These are phyloP conservation scores for Varanus komodoensis DNA, from an alignment of 2,113 vertebrate species.

Conservation along the genomic window DNA sequence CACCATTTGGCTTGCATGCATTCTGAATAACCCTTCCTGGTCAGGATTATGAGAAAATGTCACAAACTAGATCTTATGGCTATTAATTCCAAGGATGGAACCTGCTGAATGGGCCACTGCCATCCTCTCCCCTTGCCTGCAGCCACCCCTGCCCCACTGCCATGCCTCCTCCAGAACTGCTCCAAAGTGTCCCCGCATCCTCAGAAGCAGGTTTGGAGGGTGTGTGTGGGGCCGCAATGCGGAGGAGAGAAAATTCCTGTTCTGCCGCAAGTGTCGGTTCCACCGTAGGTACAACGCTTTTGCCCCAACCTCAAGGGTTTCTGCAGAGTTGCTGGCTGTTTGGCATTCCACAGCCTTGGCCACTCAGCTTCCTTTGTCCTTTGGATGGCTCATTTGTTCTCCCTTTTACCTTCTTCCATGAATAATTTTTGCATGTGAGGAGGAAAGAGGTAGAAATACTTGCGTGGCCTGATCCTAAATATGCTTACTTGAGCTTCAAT, in stretches of 20 bases:
- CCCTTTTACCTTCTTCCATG: rapidly evolving
- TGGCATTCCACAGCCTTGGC: not conserved
- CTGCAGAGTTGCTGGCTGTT: not conserved
- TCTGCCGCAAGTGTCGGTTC: too few species aligned
- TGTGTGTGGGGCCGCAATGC: too few species aligned
- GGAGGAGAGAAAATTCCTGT: too few species aligned
- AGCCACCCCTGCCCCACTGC: too few species aligned
- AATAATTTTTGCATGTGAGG: not conserved
- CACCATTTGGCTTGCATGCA: not conserved
- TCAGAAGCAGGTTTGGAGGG: too few species aligned
- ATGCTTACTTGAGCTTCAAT: not conserved
- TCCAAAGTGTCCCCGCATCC: too few species aligned
- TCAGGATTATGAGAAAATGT: not conserved
- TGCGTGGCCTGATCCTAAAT: not conserved
- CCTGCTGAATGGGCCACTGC: too few species aligned
- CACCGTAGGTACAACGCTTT: too few species aligned
- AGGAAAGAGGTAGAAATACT: not conserved
- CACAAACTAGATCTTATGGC: not conserved
- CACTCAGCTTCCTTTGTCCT: not conserved
- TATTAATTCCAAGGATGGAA: not conserved
- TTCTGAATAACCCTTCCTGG: too few species aligned
- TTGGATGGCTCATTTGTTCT: not conserved
- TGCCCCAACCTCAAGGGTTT: not conserved
- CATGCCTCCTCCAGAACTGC: too few species aligned
- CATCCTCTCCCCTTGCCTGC: too few species aligned